Conservation (phyloP, 1,140 invertebrate genomes). For the Pachyrhynchus sulphureomaculatus region DNA sequence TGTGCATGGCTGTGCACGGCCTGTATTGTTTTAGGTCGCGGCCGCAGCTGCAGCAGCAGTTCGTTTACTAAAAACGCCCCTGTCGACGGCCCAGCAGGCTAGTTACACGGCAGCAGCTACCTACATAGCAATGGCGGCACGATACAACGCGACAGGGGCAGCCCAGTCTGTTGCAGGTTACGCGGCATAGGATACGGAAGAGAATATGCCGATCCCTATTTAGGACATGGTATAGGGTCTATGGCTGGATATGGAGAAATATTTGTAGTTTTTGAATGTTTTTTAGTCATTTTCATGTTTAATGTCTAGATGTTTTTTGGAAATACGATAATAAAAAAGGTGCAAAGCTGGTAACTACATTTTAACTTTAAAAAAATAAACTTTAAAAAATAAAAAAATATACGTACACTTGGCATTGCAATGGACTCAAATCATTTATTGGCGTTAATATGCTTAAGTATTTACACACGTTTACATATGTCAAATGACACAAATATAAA, state of each 20-base stretch:
- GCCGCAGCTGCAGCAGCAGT: slow-evolving; percentile 67
- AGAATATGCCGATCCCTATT: slow-evolving; percentile 91
- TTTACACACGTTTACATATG: too few species aligned
- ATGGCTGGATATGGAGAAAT: slow-evolving; percentile 89
- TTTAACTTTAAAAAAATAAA: too few species aligned
- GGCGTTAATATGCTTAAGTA: too few species aligned
- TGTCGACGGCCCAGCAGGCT: slow-evolving; percentile 68
- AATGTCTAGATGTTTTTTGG: too few species aligned
- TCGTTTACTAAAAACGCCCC: slow-evolving; percentile 56
- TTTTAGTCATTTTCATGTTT: neutral
- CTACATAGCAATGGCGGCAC: slow-evolving; percentile 77
- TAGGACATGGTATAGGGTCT: slow-evolving; percentile 93
- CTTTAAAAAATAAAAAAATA: too few species aligned
- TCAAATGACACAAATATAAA: too few species aligned
- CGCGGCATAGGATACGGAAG: slow-evolving; percentile 77
- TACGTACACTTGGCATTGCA: too few species aligned
- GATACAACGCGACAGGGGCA: slow-evolving; percentile 66
- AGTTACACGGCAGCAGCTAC: slow-evolving; percentile 80
- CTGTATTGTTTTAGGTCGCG: slow-evolving; percentile 61
- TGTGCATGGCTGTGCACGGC: slow-evolving; percentile 58
- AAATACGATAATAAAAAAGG: too few species aligned
- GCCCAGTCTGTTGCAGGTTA: slow-evolving; percentile 66
- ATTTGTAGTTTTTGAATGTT: neutral
- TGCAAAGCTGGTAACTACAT: too few species aligned
- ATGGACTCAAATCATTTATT: too few species aligned